phyloP scores from a whole-genome alignment of 2,888 invertebrate species.

The Scaptomyza polygonia region DNA sequence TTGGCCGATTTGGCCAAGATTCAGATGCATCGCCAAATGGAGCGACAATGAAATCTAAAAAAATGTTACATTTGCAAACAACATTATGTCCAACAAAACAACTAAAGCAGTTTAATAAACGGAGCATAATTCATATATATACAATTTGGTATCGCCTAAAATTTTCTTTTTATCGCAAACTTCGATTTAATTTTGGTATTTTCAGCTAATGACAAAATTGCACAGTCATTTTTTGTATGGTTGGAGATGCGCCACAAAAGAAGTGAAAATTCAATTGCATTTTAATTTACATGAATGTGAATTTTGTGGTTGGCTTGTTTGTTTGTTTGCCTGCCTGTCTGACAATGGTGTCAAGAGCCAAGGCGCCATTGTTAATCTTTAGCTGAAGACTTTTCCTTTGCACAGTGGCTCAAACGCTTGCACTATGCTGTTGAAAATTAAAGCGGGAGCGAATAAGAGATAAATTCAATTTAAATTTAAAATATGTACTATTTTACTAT shows the following conservation, averaged over 20 bases:
- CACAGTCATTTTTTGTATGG: slow-evolving; percentile 14
- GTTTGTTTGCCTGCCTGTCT: slow-evolving; percentile 31
- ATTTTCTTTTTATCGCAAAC: slow-evolving; percentile 10
- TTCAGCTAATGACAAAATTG: slow-evolving; percentile 36
- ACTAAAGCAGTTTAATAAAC: neutral
- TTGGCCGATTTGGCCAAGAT: slow-evolving; percentile 96
- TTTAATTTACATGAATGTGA: slow-evolving; percentile 76
- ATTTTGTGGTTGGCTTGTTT: slow-evolving; percentile 53
- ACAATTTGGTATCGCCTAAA: too few species aligned
- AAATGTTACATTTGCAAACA: neutral
- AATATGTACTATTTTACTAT: neutral
- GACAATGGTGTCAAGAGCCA: slow-evolving; percentile 69
- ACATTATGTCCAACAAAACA: neutral
- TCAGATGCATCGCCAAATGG: slow-evolving; percentile 96
- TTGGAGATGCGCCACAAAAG: slow-evolving; percentile 43
- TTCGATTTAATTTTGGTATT: slow-evolving; percentile 9
- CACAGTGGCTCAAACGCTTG: slow-evolving; percentile 53
- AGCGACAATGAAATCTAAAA: too few species aligned
- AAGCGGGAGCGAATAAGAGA: neutral
- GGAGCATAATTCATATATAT: too few species aligned
- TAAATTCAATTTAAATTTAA: neutral
- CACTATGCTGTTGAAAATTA: slow-evolving; percentile 10
- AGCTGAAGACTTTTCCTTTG: slow-evolving; percentile 37
- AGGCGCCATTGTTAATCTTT: slow-evolving; percentile 52
- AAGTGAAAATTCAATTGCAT: slow-evolving; percentile 78